Conservation (phyloP, 2,888 invertebrate genomes). For the Harpalus rufipes region DNA sequence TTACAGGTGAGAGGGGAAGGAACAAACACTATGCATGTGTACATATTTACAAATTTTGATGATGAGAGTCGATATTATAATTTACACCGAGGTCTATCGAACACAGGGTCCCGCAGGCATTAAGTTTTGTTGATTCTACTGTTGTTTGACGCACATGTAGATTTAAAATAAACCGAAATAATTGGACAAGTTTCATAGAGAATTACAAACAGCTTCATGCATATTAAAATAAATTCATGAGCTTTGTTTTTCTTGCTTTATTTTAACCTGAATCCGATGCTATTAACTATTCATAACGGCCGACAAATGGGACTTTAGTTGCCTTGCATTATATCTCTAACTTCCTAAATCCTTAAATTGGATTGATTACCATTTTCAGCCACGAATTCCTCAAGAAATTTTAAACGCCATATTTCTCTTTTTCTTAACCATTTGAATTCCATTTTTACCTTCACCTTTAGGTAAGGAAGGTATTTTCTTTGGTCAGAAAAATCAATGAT, state of each 20-base stretch:
- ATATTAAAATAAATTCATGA: constrained; percentile 25
- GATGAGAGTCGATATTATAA: constrained; percentile 2
- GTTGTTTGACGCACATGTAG: constrained; percentile 39
- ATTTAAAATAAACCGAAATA: constrained; percentile 48
- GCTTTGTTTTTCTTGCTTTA: constrained; percentile 1
- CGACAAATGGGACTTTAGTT: neutral
- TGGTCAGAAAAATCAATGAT: too few relatives aligned
- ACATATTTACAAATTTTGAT: constrained; percentile 4
- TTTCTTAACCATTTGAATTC: too few relatives aligned
- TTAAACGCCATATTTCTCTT: too few relatives aligned
- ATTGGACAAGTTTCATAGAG: constrained; percentile 42
- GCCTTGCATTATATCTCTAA: neutral
- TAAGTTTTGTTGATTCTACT: constrained; percentile 27
- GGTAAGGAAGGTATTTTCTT: too few relatives aligned
- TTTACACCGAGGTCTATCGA: neutral
- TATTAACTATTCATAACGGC: constrained; percentile 2
- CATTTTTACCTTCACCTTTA: too few relatives aligned
- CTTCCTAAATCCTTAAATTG: neutral
- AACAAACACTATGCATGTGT: neutral
- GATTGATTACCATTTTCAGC: neutral
- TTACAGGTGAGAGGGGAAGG: neutral
- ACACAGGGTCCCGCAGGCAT: constrained; percentile 12
- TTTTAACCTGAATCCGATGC: neutral
- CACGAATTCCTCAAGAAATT: neutral
- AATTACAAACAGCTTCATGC: constrained; percentile 37